These are phyloP conservation scores for Sylvia borin DNA, from an alignment of 2,797 vertebrate genomes.

Conservation along the genomic window DNA sequence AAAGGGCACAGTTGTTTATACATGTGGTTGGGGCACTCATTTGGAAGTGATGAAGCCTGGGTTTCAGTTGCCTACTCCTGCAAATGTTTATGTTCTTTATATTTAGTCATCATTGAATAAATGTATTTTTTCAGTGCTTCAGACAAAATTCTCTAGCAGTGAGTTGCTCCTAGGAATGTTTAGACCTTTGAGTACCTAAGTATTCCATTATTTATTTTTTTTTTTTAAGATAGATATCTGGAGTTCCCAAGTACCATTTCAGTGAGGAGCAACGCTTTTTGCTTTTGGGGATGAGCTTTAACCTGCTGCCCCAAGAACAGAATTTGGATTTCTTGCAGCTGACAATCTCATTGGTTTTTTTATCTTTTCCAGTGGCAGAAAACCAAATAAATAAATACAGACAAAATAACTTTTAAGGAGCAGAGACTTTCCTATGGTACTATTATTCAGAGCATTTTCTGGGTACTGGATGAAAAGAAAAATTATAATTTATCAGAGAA, in stretches of 20 bases:
- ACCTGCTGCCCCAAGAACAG: neutral
- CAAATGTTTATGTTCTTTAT: neutral
- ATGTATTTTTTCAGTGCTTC: neutral
- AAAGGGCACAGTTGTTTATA: neutral
- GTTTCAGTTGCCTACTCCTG: neutral
- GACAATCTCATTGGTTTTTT: neutral
- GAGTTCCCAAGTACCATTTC: neutral
- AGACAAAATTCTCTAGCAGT: neutral
- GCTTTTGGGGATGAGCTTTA: neutral
- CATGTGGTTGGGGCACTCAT: neutral
- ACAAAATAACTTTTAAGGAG: neutral
- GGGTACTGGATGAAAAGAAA: neutral
- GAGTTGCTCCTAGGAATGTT: neutral
- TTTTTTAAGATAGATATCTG: neutral
- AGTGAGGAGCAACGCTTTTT: neutral
- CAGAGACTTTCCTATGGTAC: neutral
- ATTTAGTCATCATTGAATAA: neutral
- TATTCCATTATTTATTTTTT: too few species aligned
- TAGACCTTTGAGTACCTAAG: neutral
- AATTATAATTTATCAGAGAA: neutral
- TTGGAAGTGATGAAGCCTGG: neutral
- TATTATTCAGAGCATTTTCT: neutral
- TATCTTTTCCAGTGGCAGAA: neutral
- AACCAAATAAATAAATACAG: neutral
- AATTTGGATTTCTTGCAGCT: neutral